Evolutionary conservation across 2,888 invertebrate genomes (phyloP).

Genomic region (Philopedon plagiatum): DNA sequence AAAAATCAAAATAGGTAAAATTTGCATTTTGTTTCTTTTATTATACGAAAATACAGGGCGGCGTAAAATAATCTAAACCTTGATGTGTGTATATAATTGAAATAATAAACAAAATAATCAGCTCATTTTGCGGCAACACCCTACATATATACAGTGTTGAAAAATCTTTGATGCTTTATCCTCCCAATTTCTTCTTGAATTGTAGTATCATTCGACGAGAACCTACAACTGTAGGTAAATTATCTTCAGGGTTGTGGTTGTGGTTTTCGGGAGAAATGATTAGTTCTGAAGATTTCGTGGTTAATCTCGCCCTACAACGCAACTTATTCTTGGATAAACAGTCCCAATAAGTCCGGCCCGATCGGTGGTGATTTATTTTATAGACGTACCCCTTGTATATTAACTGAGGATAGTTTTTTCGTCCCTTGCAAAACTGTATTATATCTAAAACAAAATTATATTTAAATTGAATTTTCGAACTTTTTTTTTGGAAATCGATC

Average conservation of each 20-base stretch:
- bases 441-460: slow-evolving; percentile 52
- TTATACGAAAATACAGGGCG: no score
- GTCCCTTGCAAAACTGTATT: slow-evolving; percentile 56
- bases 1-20: no score
- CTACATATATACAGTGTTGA: no score
- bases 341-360: slow-evolving; percentile 59
- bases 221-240: slow-evolving; percentile 9
- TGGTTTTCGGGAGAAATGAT: slow-evolving; percentile 43
- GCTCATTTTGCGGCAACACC: no score
- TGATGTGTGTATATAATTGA: no score
- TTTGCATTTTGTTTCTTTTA: no score
- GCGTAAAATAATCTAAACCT: no score
- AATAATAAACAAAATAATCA: no score
- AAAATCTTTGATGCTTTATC: no score
- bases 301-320: slow-evolving; percentile 58
- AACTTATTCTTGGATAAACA: slow-evolving; percentile 55
- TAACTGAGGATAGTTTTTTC: slow-evolving; percentile 57
- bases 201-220: neutral
- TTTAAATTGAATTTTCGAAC: neutral
- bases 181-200: neutral
- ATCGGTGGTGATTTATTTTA: slow-evolving; percentile 55
- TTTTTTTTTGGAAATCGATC: no score
- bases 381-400: slow-evolving; percentile 57
- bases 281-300: slow-evolving; percentile 54
- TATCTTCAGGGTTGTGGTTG: slow-evolving; percentile 53